Conservation (phyloP, 1,140 invertebrate genomes). For the Listronotus oregonensis region DNA sequence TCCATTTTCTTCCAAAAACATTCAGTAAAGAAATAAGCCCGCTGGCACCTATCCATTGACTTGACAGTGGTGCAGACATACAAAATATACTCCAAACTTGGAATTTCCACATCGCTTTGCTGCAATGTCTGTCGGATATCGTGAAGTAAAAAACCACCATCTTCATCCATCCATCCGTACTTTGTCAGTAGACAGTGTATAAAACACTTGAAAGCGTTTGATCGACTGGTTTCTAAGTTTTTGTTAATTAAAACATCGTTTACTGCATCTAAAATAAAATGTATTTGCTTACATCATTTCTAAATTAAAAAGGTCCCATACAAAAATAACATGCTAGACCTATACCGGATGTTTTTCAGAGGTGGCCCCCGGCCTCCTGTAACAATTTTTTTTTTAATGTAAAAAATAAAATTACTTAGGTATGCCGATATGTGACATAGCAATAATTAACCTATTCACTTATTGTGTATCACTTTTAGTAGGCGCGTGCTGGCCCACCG, state of each 20-base stretch:
- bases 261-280: constrained; percentile 42
- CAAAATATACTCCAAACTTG: constrained; percentile 45
- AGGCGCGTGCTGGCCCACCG: too few relatives aligned
- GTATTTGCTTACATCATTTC: too few relatives aligned
- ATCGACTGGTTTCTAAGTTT: constrained; percentile 35
- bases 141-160: constrained; percentile 45
- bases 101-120: constrained; percentile 41
- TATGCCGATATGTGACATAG: too few relatives aligned
- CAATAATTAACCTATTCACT: too few relatives aligned
- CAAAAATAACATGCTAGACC: too few relatives aligned
- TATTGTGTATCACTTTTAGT: too few relatives aligned
- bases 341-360: too few relatives aligned
- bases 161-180: constrained; percentile 50
- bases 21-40: constrained; percentile 42
- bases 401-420: too few relatives aligned
- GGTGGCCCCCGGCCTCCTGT: too few relatives aligned
- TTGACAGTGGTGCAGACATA: constrained; percentile 46
- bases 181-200: constrained; percentile 47
- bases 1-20: constrained; percentile 50
- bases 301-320: too few relatives aligned
- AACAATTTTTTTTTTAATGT: too few relatives aligned
- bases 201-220: constrained; percentile 45
- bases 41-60: constrained; percentile 43
- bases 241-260: constrained; percentile 46
- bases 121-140: constrained; percentile 43